These are phyloP conservation scores for Thalpophila matura DNA, from an alignment of 2,888 invertebrate species.

Conservation along the genomic window DNA sequence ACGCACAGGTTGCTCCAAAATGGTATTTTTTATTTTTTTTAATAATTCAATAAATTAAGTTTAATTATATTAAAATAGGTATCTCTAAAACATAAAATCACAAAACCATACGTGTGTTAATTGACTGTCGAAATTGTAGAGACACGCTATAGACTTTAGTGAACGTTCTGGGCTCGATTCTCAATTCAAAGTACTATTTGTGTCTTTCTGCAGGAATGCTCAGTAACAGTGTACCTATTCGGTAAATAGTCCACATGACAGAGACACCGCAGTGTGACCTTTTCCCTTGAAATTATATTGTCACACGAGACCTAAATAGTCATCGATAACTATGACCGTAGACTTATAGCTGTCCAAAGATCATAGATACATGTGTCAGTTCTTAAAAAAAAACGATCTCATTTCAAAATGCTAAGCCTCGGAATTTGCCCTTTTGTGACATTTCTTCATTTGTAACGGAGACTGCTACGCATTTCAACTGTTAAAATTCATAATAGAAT, in stretches of 20 bases:
- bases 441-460: slow-evolving; percentile 50
- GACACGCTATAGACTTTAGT: no score
- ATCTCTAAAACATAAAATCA: no score
- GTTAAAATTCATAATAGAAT: slow-evolving; percentile 45
- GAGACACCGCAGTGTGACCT: neutral
- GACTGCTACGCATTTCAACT: slow-evolving; percentile 44
- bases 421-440: slow-evolving; percentile 55
- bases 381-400: slow-evolving; percentile 31
- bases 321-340: neutral
- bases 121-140: no score
- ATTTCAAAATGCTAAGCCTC: slow-evolving; percentile 31
- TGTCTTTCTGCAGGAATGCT: no score
- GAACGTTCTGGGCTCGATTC: no score
- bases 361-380: slow-evolving; percentile 21
- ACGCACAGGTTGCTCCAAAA: no score
- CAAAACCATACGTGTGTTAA: no score
- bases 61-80: no score
- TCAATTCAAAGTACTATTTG: no score
- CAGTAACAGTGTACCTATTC: no score
- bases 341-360: slow-evolving; percentile 21
- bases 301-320: slow-evolving; percentile 14
- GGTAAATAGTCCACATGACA: neutral
- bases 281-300: slow-evolving; percentile 28
- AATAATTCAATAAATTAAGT: no score
- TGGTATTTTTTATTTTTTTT: no score